A percentile compares a stretch with the other conserved stretches of the same genome.
Evolutionary conservation across 2,113 vertebrate species (phyloP).

Genomic region (Craseonycteris thonglongyai): DNA sequence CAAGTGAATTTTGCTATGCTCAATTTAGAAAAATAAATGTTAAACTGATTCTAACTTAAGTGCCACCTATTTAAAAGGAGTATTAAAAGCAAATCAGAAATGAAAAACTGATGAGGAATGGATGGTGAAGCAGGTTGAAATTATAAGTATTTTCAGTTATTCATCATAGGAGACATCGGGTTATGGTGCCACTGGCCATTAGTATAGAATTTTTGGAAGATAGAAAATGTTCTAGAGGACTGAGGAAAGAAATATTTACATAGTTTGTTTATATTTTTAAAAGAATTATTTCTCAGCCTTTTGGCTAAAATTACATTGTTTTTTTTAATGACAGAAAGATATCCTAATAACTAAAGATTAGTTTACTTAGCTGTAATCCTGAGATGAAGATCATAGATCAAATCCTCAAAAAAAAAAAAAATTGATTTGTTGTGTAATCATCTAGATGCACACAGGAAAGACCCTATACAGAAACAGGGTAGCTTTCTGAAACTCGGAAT

Average conservation of each 20-base stretch:
- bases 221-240: not conserved
- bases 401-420: not conserved
- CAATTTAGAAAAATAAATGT: not conserved
- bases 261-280: not conserved
- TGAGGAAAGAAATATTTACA: not conserved
- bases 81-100: not conserved
- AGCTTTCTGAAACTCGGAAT: conserved; percentile 34
- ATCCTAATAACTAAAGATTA: not conserved
- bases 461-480: not conserved
- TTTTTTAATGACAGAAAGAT: not conserved
- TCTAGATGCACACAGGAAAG: not conserved
- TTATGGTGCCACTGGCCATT: not conserved
- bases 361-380: not conserved
- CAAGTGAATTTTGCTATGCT: not conserved
- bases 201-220: conserved; percentile 19
- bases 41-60: not conserved
- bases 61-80: not conserved
- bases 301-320: no score
- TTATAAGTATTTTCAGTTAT: not conserved
- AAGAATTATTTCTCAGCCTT: no score
- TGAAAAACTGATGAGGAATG: not conserved
- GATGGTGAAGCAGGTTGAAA: conserved; percentile 4
- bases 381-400: not conserved
- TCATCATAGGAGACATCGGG: not conserved
- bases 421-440: not conserved